Base-by-base conservation (phyloP, 2,888 invertebrate genomes). In the Oxystoma pomonae region DNA sequence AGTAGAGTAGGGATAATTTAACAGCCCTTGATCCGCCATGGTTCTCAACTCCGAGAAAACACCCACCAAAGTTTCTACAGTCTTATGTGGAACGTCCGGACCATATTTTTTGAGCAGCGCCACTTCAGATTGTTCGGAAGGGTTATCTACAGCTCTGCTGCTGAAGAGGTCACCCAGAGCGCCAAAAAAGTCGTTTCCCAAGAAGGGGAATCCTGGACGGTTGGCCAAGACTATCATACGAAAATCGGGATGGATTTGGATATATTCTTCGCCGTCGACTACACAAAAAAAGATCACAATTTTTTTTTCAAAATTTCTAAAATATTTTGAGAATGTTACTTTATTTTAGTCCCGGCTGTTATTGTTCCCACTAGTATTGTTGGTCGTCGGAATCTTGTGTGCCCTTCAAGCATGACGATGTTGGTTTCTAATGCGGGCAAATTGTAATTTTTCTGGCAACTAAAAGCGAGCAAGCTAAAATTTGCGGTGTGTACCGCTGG, bases 1-100 rank as follows among this genome's bases (percentile, higher is more conserved):
- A 0, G 97, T 98, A 0, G 97, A 97, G 81, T 98, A 98, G 0
- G 98, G 98, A 81, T 98, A 98, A 2, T 90, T 90, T n/a, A 98
- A 87, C 20, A 94, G 83, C 0, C 96, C 96, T 76, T 93, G 90
- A 81, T 98, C 98, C 0, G 97, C 94, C 87, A 97, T 88, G 61
- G 84, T 84, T 58, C 98, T 83, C 22, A 98, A 82, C 65, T 94
- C 91, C 0, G 92, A 90, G 79, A 98, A 98, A 0, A 96, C 91
- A 67, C 86, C 85, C 0, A 97, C 95, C 58, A 98, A 82, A 77
- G 90, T 91, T 64, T 83, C 81, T 70, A 96, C 85, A 0, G 87
- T 84, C 61, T 86, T 82, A 5, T 85, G 83, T 0, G 92, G 87
- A 0, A 98, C 95, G 71, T 90, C 85, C 0, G 97, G 98, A 0